phyloP scores from a whole-genome alignment of 1,140 invertebrate species.

The Centruroides sculpturatus region DNA sequence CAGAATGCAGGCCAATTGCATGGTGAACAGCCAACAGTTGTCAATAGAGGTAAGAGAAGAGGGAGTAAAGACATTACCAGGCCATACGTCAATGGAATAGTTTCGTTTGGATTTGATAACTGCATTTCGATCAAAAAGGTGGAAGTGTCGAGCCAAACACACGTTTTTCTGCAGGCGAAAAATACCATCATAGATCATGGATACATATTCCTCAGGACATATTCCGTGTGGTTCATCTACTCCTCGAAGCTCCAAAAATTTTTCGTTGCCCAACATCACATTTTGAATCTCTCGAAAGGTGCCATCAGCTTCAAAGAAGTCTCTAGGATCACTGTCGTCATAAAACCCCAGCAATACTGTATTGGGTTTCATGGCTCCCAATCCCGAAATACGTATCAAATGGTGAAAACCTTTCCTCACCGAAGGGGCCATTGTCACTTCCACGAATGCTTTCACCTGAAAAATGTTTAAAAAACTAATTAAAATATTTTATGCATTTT shows the following conservation, averaged over 20 bases:
- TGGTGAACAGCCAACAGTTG: conserved; percentile 71
- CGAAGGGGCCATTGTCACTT: conserved; percentile 71
- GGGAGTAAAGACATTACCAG: conserved; percentile 67
- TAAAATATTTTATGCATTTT: no score
- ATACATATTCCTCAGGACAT: conserved; percentile 58
- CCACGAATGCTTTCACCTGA: conserved; percentile 89
- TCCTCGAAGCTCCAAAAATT: conserved; percentile 23
- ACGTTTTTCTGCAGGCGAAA: conserved; percentile 90
- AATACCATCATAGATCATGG: conserved; percentile 62
- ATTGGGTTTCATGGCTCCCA: conserved; percentile 98
- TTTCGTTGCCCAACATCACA: conserved; percentile 12
- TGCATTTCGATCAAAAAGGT: conserved; percentile 46
- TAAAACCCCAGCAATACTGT: conserved; percentile 78
- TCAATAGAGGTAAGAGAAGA: conserved; percentile 58
- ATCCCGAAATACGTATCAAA: conserved; percentile 74
- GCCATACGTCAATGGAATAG: conserved; percentile 90
- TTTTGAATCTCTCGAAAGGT: conserved; percentile 16
- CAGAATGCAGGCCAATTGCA: conserved; percentile 92
- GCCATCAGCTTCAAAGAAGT: conserved; percentile 46
- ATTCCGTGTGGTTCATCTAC: conserved; percentile 24
- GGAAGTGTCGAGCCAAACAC: conserved; percentile 82
- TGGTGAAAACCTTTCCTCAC: conserved; percentile 84
- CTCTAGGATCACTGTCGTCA: conserved; percentile 50
- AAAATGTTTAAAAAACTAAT: neutral
- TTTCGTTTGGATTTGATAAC: conserved; percentile 31